Percentiles rank a stretch among this genome's conserved stretches.
phyloP scores from a whole-genome alignment of 2,113 vertebrate species.

The Macquaria ambigua region DNA sequence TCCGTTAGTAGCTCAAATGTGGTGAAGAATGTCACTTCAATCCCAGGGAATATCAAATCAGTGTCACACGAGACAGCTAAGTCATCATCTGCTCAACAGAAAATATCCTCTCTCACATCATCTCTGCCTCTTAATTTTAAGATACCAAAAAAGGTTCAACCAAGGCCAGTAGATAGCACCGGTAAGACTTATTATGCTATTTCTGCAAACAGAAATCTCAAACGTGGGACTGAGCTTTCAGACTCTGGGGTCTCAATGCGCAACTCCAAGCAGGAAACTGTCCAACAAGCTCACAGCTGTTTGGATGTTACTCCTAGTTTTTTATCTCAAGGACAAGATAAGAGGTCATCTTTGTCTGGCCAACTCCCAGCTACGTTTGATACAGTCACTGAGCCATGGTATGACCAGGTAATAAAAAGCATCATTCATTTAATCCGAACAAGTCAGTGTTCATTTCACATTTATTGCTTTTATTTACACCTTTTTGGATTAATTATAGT shows the following conservation, averaged over 20 bases:
- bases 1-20: constrained; percentile 31
- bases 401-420: constrained; percentile 62
- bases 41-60: background rate
- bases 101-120: background rate
- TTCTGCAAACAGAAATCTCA: constrained; percentile 1
- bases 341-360: background rate
- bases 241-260: background rate
- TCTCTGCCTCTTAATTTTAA: constrained; percentile 60
- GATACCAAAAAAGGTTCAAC: constrained; percentile 72
- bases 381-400: background rate
- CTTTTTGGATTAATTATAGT: background rate
- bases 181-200: background rate
- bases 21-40: background rate
- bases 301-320: background rate
- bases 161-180: background rate
- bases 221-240: background rate
- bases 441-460: background rate
- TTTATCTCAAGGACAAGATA: constrained; percentile 29
- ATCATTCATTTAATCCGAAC: background rate
- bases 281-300: background rate
- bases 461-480: background rate
- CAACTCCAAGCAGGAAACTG: background rate
- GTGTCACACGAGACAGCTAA: background rate
- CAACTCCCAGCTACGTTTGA: background rate
- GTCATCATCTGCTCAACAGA: background rate